Conservation (phyloP, 2,113 vertebrate species). For the Melanostigma gelatinosum region DNA sequence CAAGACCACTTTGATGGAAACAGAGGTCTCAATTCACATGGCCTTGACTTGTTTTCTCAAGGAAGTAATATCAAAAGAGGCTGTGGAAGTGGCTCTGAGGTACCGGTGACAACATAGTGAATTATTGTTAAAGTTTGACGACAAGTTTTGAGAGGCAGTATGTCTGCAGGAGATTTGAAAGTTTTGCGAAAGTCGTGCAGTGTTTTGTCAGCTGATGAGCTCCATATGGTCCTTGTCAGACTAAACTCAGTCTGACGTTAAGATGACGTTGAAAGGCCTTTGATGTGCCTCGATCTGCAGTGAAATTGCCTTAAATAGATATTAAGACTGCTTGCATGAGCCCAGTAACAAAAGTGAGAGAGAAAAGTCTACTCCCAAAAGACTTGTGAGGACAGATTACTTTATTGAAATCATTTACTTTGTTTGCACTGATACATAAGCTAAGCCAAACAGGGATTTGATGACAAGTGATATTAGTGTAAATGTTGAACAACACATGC, state of each 20-base stretch:
- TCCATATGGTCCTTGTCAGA: conserved; percentile 13
- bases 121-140: background rate
- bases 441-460: conserved; percentile 4
- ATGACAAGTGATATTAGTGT: background rate
- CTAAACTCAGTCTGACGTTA: conserved; percentile 23
- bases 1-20: conserved; percentile 45
- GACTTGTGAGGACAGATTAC: background rate
- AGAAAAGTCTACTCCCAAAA: conserved; percentile 6
- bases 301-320: conserved; percentile 7
- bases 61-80: conserved; percentile 22
- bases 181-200: background rate
- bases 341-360: conserved; percentile 2
- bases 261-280: conserved; percentile 14
- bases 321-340: background rate
- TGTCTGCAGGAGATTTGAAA: conserved; percentile 1
- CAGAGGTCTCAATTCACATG: conserved; percentile 17
- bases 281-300: conserved; percentile 12
- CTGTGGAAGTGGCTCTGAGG: conserved; percentile 18
- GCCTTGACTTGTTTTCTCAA: conserved; percentile 21
- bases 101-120: background rate
- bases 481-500: background rate
- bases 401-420: background rate
- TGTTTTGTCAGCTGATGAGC: conserved; percentile 10
- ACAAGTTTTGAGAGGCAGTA: background rate
- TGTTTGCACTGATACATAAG: background rate